Percentiles rank a stretch among this genome's conserved stretches.
Conservation (phyloP, 35 echinoderm and acorn worm species). For the Apostichopus californicus region DNA sequence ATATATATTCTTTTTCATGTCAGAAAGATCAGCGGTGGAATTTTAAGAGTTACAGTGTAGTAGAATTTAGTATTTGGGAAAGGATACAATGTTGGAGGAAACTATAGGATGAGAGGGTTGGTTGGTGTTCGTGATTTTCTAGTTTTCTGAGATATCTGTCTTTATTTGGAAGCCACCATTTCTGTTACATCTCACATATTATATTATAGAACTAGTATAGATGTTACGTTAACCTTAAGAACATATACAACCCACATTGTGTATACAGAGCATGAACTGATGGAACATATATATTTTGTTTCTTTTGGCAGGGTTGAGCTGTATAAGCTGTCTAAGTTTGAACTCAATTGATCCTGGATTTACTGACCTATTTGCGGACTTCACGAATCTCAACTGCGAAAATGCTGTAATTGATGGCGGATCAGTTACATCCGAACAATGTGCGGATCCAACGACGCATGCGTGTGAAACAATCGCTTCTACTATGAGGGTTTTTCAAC, state of each 20-base stretch:
- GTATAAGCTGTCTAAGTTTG: not conserved
- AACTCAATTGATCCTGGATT: not conserved
- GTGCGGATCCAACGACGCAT: not conserved
- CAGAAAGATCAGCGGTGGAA: no score
- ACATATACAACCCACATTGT: not conserved
- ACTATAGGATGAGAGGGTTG: not conserved
- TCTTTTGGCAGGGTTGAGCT: not conserved
- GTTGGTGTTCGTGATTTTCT: not conserved
- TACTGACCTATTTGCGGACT: slow-evolving; percentile 4
- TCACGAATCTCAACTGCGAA: not conserved
- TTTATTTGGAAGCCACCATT: not conserved
- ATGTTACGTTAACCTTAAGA: not conserved
- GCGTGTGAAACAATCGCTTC: slow-evolving; percentile 14
- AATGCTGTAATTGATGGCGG: not conserved
- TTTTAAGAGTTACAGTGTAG: no score
- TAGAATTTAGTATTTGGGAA: no score
- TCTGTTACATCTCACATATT: not conserved
- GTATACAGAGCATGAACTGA: not conserved
- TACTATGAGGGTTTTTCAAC: not conserved
- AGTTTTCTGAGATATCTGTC: not conserved
- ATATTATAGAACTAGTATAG: not conserved
- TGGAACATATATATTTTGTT: not conserved
- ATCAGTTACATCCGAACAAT: not conserved
- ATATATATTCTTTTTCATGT: no score
- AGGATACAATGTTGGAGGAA: no score